Evolutionary conservation across 2,113 vertebrate genomes (phyloP).

Genomic region (Chinchilla lanigera): DNA sequence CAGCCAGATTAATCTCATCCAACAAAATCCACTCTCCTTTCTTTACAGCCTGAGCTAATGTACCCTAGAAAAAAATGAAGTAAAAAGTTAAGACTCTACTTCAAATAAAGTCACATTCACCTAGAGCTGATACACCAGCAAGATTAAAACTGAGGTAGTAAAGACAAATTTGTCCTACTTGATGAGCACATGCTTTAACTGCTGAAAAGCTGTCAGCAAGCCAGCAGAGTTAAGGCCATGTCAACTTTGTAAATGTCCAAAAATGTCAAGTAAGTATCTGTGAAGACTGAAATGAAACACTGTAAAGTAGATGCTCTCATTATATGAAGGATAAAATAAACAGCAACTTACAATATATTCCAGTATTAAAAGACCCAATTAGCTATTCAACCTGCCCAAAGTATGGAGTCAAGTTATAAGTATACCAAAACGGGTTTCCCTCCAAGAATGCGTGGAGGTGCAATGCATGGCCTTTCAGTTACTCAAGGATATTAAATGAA

Average conservation of each 20-base stretch:
- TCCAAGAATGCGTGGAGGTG: background rate
- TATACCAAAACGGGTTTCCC: background rate
- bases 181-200: background rate
- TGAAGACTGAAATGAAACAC: background rate
- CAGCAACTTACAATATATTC: background rate
- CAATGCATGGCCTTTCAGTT: background rate
- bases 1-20: conserved; percentile 98
- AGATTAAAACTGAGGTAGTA: background rate
- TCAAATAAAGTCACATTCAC: background rate
- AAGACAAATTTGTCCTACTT: background rate
- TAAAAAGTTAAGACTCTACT: conserved; percentile 12
- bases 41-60: conserved; percentile 95
- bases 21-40: conserved; percentile 98
- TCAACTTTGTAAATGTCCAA: conserved; percentile 26
- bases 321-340: background rate
- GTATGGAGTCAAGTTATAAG: background rate
- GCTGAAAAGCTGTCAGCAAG: background rate
- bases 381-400: background rate
- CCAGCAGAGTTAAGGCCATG: background rate
- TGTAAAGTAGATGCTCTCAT: background rate
- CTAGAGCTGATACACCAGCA: background rate
- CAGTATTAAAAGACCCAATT: background rate
- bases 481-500: conserved; percentile 19
- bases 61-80: conserved; percentile 89
- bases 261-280: background rate